Evolutionary conservation across 1,140 invertebrate genomes (phyloP), one percentile per base, ranked within the genome.

Genomic region (Drosophila triauraria): DNA sequence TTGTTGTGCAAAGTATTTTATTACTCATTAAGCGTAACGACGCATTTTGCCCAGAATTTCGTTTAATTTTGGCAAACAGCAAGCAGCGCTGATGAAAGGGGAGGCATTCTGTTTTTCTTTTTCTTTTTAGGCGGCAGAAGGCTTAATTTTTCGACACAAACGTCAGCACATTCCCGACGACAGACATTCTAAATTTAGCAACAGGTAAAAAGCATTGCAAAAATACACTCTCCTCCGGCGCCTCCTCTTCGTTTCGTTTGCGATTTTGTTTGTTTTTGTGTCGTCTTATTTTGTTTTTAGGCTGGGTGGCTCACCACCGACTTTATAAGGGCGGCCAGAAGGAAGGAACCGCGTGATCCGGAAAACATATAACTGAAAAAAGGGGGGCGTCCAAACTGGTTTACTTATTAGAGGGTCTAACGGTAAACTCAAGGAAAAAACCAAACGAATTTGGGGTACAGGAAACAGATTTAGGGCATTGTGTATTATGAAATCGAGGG

Each of bases 1-100:
- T 54, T 83, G 51, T 80, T 87, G 80, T 83, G 75, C 81, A 85
- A 85, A 80, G 85, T 90, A 90, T 90, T 90, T 90, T 90, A 90
- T 90, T 90, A 91, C 85, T 90, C 85, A 90, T 90, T 90, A 90
- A 80, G 44, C 85, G 86, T 90, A 90, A 90, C 86, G 71, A 90
- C 85, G 86, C 81, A 90, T 90, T 90, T 90, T 82, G 75, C 75
- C 51, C 64, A 77, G 77, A 88, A 68, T 69, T 67, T 82, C 63
- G 71, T 62, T 78, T 54, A 54, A 54, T 54, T 43, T 59, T 30
- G 61, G 78, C 35, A 32, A 38, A 65, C 53, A n/a, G 40, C 17
- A 20, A 17, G 48, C 10, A 12, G 35, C 35, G 25, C 60, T 23
- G 65, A 43, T 48, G 35, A 50, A 62, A 42, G 27, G 38, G 38